These are phyloP conservation scores for Archips xylosteana DNA, from an alignment of 2,888 invertebrate genomes.

Conservation along the genomic window DNA sequence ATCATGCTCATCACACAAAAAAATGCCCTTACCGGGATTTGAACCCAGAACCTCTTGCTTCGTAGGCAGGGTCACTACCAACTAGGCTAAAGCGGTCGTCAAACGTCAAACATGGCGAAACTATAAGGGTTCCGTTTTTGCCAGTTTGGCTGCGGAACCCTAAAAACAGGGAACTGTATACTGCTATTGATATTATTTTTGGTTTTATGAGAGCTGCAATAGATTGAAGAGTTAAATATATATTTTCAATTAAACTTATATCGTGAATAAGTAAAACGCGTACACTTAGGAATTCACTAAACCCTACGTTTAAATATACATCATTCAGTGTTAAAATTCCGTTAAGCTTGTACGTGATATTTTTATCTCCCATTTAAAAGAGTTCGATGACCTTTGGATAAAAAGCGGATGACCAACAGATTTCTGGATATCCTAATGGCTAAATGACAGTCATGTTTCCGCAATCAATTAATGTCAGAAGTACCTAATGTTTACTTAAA, in stretches of 20 bases:
- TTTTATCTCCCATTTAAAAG: conserved; percentile 19
- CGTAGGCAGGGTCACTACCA: too few relatives aligned
- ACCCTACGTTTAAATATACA: neutral
- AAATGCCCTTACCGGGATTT: too few relatives aligned
- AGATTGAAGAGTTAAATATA: too few relatives aligned
- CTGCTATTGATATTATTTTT: too few relatives aligned
- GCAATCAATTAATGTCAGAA: conserved; percentile 36
- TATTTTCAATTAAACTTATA: neutral
- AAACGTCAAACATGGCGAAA: too few relatives aligned
- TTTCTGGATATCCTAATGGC: conserved; percentile 23
- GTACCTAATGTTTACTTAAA: conserved; percentile 1
- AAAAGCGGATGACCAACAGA: conserved; percentile 33
- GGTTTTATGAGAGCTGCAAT: too few relatives aligned
- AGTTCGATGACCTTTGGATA: conserved; percentile 17
- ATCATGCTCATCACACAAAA: too few relatives aligned
- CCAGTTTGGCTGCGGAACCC: too few relatives aligned
- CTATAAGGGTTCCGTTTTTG: too few relatives aligned
- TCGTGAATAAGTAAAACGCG: neutral
- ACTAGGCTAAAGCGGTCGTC: too few relatives aligned
- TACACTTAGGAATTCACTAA: neutral
- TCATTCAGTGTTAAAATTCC: conserved; percentile 2
- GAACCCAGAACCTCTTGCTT: too few relatives aligned
- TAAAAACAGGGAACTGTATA: too few relatives aligned
- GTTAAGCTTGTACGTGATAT: conserved; percentile 12
- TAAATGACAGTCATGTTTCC: conserved; percentile 15